A percentile compares a stretch with the other conserved stretches of the same genome.
These are phyloP conservation scores for Lateolabrax maculatus DNA, from an alignment of 2,797 vertebrate species.

Conservation along the genomic window DNA sequence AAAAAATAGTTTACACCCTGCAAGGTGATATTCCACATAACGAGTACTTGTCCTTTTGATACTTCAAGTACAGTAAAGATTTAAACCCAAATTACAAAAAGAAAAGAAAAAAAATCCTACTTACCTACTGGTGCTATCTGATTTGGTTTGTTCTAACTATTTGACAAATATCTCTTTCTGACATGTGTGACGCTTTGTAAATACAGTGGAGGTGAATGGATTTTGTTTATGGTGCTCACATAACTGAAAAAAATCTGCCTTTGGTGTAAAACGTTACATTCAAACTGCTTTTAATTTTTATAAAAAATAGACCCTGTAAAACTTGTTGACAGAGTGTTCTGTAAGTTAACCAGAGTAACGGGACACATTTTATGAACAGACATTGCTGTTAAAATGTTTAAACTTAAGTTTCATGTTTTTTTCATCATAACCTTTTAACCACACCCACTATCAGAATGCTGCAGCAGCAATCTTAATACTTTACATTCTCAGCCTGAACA, in stretches of 20 bases:
- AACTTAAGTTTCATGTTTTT: background rate
- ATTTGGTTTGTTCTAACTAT: background rate
- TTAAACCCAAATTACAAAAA: background rate
- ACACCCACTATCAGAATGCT: background rate
- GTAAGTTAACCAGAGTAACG: background rate
- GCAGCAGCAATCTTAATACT: slow-evolving; percentile 9
- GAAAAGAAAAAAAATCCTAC: background rate
- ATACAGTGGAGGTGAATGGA: background rate
- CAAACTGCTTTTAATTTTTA: background rate
- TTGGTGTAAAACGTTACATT: background rate
- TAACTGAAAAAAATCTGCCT: background rate
- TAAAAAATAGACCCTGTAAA: background rate
- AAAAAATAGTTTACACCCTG: background rate
- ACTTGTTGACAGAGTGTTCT: background rate
- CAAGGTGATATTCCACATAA: background rate
- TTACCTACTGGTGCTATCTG: background rate
- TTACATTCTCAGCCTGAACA: slow-evolving; percentile 43
- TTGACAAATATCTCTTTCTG: no score
- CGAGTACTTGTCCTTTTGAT: background rate
- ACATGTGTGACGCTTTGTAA: background rate
- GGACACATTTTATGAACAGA: background rate
- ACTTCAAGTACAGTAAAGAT: background rate
- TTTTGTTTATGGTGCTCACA: background rate
- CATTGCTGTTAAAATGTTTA: background rate
- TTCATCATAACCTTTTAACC: background rate